Evolutionary conservation across 2,113 vertebrate species (phyloP), one percentile per base, ranked within the genome.

Genomic region (Ptilorrhoa leucosticta): DNA sequence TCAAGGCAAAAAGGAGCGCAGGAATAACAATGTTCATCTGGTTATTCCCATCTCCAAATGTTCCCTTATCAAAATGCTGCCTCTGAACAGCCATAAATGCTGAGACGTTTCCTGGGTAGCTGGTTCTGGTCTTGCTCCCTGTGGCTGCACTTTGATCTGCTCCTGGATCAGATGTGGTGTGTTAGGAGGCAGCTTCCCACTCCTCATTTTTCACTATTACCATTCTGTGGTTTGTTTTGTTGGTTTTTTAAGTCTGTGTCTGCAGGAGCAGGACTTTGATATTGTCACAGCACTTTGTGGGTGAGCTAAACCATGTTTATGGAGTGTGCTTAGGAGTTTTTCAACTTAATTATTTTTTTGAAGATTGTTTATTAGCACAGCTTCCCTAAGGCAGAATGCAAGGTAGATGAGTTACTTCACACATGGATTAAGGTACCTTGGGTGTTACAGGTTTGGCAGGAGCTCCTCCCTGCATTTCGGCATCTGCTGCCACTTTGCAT

Each of bases 401-500:
- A 66, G 15, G 35, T 26, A 45, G 3, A 0, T 3, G 3, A 35
- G 9, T 23, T 28, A 15, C 7, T 37, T 73, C 22, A 2, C 2
- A 4, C 0, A 0, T 18, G 23, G 22, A 12, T 79, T 54, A 33
- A 89, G 30, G 40, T 39, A 15, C 23, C 9, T 66, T 44, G n/a
- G 8, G 17, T 66, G 48, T 63, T 45, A 2, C 27, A 40, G 35
- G 8, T 54, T 58, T 81, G 91, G 48, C 58, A 18, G 60, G 72
- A 58, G 6, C 11, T 72, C 63, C 24, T 79, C 9, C 2, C 5
- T 48, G 0, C 0, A 0, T 44, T 73, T 50, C 50, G 56, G 27
- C 18, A 42, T 2, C 39, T 63, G 53, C 40, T 66, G 37, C 9
- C 56, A 2, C 26, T 54, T 64, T n/a, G 20, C 10, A 7, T 15